Base-by-base conservation (phyloP, 2,113 vertebrate genomes). In the Cynoglossus semilaevis region DNA sequence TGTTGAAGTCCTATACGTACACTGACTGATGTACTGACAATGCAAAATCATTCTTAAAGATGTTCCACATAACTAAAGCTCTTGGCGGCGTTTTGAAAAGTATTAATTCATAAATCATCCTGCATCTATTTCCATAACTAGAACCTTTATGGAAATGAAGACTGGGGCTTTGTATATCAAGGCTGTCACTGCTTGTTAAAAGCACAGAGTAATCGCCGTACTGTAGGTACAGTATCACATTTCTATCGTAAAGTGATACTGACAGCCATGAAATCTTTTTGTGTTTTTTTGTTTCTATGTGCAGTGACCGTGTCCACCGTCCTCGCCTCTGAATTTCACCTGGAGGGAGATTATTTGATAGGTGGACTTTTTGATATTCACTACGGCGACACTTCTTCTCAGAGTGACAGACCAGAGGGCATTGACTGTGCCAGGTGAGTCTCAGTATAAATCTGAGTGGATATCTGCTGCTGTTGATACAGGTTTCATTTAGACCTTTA, bases 281-380 rank as follows among this genome's bases (percentile, higher is more conserved):
- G 15, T 66, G 17, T 56, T 11, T 76, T 0, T 11, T 82, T 6
- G 47, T 15, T 11, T 18, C 15, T 36, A 1, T 68, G 51, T 16
- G 61, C 4, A 36, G 44, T 12, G 15, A 10, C 34, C 15, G 41
- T 3, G 45, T 35, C 47, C 50, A 70, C 8, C 65, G 53, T 60
- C 12, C 51, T 40, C 22, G 15, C 13, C 3, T 79, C 76, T 16
- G 80, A 85, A 63, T 91, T 90, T 79, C 62, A 45, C 1, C 59
- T 85, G 40, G 38, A 79, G 3, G 90, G 87, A 56, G 84, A 90
- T 65, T 87, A 77, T 72, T 43, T 78, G 58, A 47, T 89, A 0
- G 86, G 85, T 63, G 88, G 88, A 51, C 60, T 90, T 55, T 89
- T 88, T 77, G 13, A 76, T 29, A 46, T 89, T 51, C 85, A 87